Evolutionary conservation across 2,888 invertebrate genomes (phyloP), one percentile per base, ranked within the genome.

Genomic region (Athetis lepigone): DNA sequence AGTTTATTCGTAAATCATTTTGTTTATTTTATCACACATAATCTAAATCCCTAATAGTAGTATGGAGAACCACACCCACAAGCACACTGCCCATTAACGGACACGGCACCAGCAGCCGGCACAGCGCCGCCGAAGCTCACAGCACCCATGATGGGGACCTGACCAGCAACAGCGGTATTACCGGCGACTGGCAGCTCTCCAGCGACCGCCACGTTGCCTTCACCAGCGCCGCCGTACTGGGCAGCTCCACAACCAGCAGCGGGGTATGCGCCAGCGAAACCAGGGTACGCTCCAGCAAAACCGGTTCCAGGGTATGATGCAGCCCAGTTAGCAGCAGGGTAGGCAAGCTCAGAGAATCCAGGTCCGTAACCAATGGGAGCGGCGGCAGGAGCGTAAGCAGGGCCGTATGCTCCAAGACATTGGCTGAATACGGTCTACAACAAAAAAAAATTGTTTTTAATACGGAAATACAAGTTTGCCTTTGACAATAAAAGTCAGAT

Each of bases 71-170:
- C 60, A 16, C 72, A 72, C 13, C 62, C 68, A 8, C 80, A 84
- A 0, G 79, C 70, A 51, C 82, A 81, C 19, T 59, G 50, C 1
- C 81, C 85, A 13, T 71, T 47, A 18, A 84, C 71, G 33, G 81
- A 70, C 9, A 84, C 82, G 2, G 67, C 60, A 21, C 84, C 85
- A 47, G 67, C 79, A 25, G 86, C 86, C 0, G 82, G 75, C 16
- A 84, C 75, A 11, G 47, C 16, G 3, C 86, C 86, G 6, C 62
- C 58, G 56, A 83, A 85, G 46, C 51, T 56, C 3, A 86, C 80
- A 1, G 69, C 70, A 11, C 85, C 84, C 9, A 68, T 52, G 46
- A 83, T 80, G 6, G 83, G 84, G 37, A 84, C 81, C 49, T 61
- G 57, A 23, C 66, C 67, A 23, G 73, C 60, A 40, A 69, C 52